These are phyloP conservation scores for Enteromius argenteus DNA, from an alignment of 2,797 vertebrate species.

Conservation along the genomic window DNA sequence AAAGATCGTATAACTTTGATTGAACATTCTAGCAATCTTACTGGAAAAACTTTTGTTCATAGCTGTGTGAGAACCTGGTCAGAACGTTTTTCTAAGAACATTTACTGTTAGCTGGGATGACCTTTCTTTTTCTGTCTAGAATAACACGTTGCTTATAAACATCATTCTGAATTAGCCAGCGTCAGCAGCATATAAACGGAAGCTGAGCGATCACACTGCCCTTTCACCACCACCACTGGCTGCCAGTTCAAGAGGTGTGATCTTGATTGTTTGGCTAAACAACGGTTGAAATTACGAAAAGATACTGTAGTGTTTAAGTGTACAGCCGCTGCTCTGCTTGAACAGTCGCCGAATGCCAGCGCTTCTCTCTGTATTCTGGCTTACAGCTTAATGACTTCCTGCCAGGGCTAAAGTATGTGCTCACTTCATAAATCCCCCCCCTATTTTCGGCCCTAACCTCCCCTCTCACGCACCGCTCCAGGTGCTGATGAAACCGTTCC, in stretches of 20 bases:
- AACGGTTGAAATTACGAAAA: neutral
- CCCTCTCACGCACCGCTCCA: conserved; percentile 57
- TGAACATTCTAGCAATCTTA: neutral
- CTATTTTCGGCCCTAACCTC: conserved; percentile 39
- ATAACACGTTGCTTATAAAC: neutral
- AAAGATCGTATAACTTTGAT: too few relatives aligned
- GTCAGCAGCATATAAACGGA: neutral
- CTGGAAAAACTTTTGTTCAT: neutral
- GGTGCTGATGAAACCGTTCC: conserved; percentile 80
- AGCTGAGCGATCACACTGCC: neutral
- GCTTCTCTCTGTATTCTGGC: conserved; percentile 36
- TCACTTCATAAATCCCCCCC: conserved; percentile 46
- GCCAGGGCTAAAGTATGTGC: conserved; percentile 46
- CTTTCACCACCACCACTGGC: neutral
- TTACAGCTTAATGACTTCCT: conserved; percentile 45
- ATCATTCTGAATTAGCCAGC: neutral
- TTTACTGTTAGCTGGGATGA: neutral
- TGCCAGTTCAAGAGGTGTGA: neutral
- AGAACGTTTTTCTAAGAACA: neutral
- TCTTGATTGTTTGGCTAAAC: conserved; percentile 19
- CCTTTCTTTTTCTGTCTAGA: neutral
- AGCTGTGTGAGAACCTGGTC: neutral
- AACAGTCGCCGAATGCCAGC: conserved; percentile 2
- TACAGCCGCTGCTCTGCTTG: conserved; percentile 1
- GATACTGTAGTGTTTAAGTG: neutral